A percentile compares a stretch with the other conserved stretches of the same genome.
Conservation (phyloP, 2,113 vertebrate species). For the Epinephelus moara region DNA sequence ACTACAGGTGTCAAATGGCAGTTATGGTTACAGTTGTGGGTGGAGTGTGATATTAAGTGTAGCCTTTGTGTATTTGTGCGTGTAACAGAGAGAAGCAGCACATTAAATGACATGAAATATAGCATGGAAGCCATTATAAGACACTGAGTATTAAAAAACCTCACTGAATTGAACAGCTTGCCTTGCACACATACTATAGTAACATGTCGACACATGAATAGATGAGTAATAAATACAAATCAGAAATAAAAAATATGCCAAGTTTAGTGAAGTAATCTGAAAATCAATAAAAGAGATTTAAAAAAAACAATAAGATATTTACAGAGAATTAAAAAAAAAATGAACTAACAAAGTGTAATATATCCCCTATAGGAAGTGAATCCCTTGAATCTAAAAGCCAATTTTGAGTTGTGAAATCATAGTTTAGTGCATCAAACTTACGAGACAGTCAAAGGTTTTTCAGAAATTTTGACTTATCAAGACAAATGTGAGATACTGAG, state of each 20-base stretch:
- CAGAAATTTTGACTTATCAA: not conserved
- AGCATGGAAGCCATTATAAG: not conserved
- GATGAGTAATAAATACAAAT: too few relatives aligned
- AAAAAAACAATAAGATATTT: too few relatives aligned
- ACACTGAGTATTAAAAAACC: not conserved
- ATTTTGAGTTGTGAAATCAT: not conserved
- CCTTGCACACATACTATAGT: too few relatives aligned
- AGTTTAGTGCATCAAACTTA: not conserved
- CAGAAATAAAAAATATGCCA: too few relatives aligned
- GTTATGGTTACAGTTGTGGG: not conserved
- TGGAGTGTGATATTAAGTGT: not conserved
- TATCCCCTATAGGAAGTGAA: not conserved
- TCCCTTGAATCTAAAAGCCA: too few relatives aligned
- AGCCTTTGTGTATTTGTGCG: not conserved
- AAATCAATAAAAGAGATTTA: too few relatives aligned
- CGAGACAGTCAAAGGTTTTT: not conserved
- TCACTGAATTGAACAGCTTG: too few relatives aligned
- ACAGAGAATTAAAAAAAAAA: too few relatives aligned
- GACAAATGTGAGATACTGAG: not conserved
- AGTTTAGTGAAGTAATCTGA: too few relatives aligned
- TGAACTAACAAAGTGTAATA: too few relatives aligned
- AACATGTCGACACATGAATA: too few relatives aligned
- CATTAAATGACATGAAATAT: too few relatives aligned
- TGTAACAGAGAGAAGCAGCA: not conserved
- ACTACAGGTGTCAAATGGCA: slow-evolving; percentile 8